phyloP scores from a whole-genome alignment of 1,140 invertebrate genomes.

The Musca vetustissima region DNA sequence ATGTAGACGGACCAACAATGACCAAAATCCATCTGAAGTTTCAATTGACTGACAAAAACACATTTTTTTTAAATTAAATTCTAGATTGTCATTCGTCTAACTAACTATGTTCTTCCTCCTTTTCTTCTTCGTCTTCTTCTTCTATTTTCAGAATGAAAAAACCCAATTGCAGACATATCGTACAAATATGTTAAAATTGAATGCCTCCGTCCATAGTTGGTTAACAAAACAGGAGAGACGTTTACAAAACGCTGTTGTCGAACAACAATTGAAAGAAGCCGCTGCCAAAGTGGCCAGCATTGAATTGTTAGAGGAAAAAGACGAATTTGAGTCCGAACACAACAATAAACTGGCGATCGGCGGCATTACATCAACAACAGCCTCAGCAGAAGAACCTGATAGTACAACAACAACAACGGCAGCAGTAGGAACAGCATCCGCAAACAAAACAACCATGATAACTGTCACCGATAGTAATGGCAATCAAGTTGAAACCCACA shows the following conservation, averaged over 20 bases:
- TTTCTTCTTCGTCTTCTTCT: neutral
- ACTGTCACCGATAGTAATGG: slow-evolving; percentile 48
- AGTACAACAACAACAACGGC: slow-evolving; percentile 30
- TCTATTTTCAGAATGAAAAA: slow-evolving; percentile 62
- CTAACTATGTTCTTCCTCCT: too few relatives aligned
- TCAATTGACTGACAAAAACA: too few relatives aligned
- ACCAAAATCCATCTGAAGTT: too few relatives aligned
- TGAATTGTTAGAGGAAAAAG: slow-evolving; percentile 3
- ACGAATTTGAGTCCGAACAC: slow-evolving; percentile 18
- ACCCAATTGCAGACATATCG: slow-evolving; percentile 71
- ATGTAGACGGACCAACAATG: too few relatives aligned
- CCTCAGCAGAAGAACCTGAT: slow-evolving; percentile 19
- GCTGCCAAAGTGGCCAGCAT: slow-evolving; percentile 22
- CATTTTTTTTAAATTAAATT: too few relatives aligned
- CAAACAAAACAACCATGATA: slow-evolving; percentile 27
- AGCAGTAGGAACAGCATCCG: too few relatives aligned
- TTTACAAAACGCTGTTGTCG: slow-evolving; percentile 43
- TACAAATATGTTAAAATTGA: slow-evolving; percentile 69
- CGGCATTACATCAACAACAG: slow-evolving; percentile 21
- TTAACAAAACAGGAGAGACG: slow-evolving; percentile 61
- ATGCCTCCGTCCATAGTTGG: slow-evolving; percentile 74
- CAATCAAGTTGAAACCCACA: slow-evolving; percentile 40
- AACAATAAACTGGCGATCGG: neutral
- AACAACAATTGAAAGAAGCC: slow-evolving; percentile 34
- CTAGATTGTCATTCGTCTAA: too few relatives aligned